These are phyloP conservation scores for Synergus japonicus DNA, from an alignment of 2,888 invertebrate genomes.

Conservation along the genomic window DNA sequence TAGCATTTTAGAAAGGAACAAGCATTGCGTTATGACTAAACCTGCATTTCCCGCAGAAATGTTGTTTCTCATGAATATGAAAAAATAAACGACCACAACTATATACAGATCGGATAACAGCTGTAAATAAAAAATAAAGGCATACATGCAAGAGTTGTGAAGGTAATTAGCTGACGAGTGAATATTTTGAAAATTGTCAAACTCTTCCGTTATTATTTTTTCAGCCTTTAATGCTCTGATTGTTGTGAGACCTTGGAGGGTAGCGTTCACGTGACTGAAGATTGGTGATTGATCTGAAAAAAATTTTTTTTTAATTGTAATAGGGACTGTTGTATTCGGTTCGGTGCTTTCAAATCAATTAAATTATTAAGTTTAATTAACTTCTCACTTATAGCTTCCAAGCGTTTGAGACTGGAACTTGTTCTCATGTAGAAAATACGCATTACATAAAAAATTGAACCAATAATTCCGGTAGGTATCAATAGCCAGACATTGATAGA, in stretches of 20 bases:
- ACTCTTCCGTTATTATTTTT: conserved; percentile 81
- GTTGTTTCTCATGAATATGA: conserved; percentile 78
- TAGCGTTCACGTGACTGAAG: conserved; percentile 93
- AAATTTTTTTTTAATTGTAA: conserved; percentile 55
- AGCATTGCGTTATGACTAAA: conserved; percentile 79
- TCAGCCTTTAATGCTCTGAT: conserved; percentile 89
- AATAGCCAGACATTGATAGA: conserved; percentile 83
- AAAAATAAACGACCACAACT: conserved; percentile 81
- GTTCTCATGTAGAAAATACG: conserved; percentile 87
- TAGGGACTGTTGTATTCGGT: not conserved
- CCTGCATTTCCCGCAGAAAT: conserved; percentile 78
- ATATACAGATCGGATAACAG: conserved; percentile 86
- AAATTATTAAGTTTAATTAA: not conserved
- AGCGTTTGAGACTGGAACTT: conserved; percentile 87
- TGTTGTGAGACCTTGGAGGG: conserved; percentile 92
- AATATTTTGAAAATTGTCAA: conserved; percentile 81
- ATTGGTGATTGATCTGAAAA: conserved; percentile 92
- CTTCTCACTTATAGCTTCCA: conserved; percentile 87
- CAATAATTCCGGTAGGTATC: conserved; percentile 84
- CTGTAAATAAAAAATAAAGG: conserved; percentile 84
- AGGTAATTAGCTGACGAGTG: conserved; percentile 85
- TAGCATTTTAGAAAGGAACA: conserved; percentile 78
- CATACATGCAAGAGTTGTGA: conserved; percentile 82
- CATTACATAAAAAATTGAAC: conserved; percentile 85
- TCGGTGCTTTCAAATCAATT: not conserved